These are phyloP conservation scores for Choristoneura fumiferana DNA, from an alignment of 1,140 invertebrate species.

Conservation along the genomic window DNA sequence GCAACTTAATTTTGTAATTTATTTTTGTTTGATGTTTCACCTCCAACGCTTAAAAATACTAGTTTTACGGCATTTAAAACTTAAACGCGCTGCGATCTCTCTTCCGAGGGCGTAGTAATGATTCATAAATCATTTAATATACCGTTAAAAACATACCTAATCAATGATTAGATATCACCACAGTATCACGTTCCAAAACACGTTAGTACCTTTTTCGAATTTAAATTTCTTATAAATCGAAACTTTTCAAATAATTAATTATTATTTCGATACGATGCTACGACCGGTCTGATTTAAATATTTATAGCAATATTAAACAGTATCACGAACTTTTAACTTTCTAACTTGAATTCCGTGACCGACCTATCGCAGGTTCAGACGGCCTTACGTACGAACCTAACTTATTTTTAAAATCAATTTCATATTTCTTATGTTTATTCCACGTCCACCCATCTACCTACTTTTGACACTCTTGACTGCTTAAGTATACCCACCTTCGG, in stretches of 20 bases:
- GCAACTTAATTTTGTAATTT: too few species aligned
- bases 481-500: too few species aligned
- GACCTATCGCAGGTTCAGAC: constrained; percentile 20
- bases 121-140: constrained; percentile 4
- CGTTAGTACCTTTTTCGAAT: constrained; percentile 4
- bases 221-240: constrained; percentile 16
- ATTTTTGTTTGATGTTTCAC: too few species aligned
- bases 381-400: constrained; percentile 23
- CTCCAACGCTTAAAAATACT: not conserved
- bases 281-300: constrained; percentile 18
- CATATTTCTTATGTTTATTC: not conserved
- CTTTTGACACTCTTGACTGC: too few species aligned
- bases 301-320: constrained; percentile 18
- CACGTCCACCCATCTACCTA: too few species aligned
- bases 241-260: constrained; percentile 18
- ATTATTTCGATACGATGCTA: constrained; percentile 6
- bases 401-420: constrained; percentile 1
- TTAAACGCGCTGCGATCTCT: not conserved
- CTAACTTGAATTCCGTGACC: constrained; percentile 55
- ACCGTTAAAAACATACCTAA: constrained; percentile 1
- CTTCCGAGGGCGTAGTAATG: not conserved
- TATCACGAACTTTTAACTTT: constrained; percentile 40
- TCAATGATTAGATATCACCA: constrained; percentile 17
- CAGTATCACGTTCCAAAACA: not conserved
- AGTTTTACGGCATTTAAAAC: constrained; percentile 10